Percentiles rank a stretch among this genome's conserved stretches.
Conservation (phyloP, 2,888 invertebrate species). For the Smittia sp. region DNA sequence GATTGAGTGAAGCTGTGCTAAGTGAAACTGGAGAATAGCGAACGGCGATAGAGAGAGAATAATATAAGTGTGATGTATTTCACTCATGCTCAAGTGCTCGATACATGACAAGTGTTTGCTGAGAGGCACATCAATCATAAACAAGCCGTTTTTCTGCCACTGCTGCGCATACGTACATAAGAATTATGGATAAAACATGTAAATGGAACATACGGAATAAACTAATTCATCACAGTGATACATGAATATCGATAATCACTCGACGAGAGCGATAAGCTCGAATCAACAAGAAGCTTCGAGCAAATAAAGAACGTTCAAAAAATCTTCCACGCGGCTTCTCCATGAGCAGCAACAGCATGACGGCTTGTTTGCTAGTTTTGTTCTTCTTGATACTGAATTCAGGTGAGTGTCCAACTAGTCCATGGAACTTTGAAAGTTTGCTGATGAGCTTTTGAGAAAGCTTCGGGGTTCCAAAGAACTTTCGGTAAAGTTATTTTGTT, state of each 20-base stretch:
- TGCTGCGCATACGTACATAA: neutral
- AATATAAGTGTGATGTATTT: conserved; percentile 4
- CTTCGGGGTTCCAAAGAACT: too few relatives aligned
- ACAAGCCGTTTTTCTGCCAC: neutral
- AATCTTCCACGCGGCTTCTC: too few relatives aligned
- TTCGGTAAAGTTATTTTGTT: too few relatives aligned
- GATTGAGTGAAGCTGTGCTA: neutral
- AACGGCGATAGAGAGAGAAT: neutral
- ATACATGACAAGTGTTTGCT: conserved; percentile 27
- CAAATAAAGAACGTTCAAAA: neutral
- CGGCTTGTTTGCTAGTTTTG: conserved; percentile 36
- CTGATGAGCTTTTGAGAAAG: too few relatives aligned
- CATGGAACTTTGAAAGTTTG: too few relatives aligned
- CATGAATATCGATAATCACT: conserved; percentile 35
- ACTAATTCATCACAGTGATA: conserved; percentile 28
- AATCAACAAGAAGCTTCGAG: neutral
- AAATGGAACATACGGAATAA: conserved; percentile 30
- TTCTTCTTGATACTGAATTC: conserved; percentile 41
- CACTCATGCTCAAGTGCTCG: conserved; percentile 6
- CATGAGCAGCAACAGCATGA: conserved; percentile 22
- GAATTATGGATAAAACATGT: neutral
- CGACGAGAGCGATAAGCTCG: neutral
- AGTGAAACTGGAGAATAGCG: neutral
- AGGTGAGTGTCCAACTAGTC: conserved; percentile 35
- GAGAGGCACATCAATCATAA: conserved; percentile 23